Conservation (phyloP, 2,888 invertebrate species). For the Trichopoda pennipes region DNA sequence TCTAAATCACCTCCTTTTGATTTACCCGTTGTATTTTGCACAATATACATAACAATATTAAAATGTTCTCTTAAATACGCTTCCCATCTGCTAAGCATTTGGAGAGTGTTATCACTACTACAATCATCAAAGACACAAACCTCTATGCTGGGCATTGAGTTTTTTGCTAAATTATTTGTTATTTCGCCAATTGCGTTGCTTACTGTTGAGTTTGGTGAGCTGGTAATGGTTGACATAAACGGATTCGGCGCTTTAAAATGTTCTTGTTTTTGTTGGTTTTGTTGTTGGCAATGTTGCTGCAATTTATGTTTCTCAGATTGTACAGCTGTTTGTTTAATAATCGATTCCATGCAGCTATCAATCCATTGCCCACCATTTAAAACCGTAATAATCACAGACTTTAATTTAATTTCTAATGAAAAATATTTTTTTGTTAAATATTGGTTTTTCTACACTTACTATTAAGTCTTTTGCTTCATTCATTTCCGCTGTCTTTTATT, state of each 20-base stretch:
- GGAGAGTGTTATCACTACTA: conserved; percentile 84
- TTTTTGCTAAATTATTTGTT: conserved; percentile 1
- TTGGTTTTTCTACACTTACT: conserved; percentile 33
- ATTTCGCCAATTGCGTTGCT: conserved; percentile 1
- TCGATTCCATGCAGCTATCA: conserved; percentile 85
- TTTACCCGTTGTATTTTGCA: conserved; percentile 77
- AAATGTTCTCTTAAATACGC: conserved; percentile 79
- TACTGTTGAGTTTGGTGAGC: conserved; percentile 51
- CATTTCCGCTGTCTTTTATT: conserved; percentile 31
- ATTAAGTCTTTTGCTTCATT: conserved; percentile 45
- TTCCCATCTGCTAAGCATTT: conserved; percentile 83
- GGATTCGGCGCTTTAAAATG: conserved; percentile 46
- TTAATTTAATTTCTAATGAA: conserved; percentile 12
- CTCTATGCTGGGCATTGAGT: conserved; percentile 81
- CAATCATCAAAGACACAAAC: conserved; percentile 87
- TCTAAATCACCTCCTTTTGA: conserved; percentile 82
- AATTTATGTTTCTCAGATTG: conserved; percentile 44
- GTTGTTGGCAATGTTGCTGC: conserved; percentile 39
- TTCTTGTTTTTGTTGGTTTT: conserved; percentile 28
- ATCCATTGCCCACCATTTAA: conserved; percentile 88
- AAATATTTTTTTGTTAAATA: neutral
- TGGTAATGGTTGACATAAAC: conserved; percentile 62
- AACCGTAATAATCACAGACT: conserved; percentile 87
- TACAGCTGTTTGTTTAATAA: conserved; percentile 82
- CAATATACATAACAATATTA: conserved; percentile 81